Evolutionary conservation across 2,888 invertebrate genomes (phyloP).

Genomic region (Desoria tigrina): DNA sequence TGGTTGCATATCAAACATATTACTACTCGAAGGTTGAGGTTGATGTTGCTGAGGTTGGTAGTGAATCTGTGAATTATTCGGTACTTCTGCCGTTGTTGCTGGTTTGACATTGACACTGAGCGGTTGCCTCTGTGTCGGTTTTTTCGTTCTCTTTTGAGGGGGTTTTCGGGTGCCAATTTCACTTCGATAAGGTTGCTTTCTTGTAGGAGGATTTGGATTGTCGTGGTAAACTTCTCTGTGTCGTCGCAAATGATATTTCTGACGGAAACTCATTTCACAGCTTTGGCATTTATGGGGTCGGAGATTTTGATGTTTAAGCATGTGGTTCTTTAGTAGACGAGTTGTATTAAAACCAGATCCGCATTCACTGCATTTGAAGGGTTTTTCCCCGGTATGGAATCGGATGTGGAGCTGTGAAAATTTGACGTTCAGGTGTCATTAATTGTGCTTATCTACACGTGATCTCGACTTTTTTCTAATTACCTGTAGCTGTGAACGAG

Average conservation of each 20-base stretch:
- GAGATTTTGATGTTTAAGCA: conserved; percentile 12
- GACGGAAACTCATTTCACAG: conserved; percentile 13
- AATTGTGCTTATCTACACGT: too few relatives aligned
- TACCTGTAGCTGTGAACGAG: background rate
- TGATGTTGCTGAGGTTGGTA: too few relatives aligned
- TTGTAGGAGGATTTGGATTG: conserved; percentile 7
- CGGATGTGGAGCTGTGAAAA: conserved; percentile 7
- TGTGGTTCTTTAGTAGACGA: conserved; percentile 3
- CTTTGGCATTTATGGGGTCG: conserved; percentile 8
- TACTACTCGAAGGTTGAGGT: too few relatives aligned
- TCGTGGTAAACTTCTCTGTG: conserved; percentile 5
- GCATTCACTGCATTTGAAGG: conserved; percentile 3
- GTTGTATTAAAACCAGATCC: background rate
- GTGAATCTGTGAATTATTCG: too few relatives aligned
- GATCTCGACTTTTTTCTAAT: too few relatives aligned
- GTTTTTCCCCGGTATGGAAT: conserved; percentile 10
- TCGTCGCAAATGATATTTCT: conserved; percentile 1
- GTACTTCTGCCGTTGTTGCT: too few relatives aligned
- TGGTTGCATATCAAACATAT: too few relatives aligned
- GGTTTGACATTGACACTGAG: too few relatives aligned
- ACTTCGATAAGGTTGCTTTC: conserved; percentile 16
- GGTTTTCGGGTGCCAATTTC: conserved; percentile 12
- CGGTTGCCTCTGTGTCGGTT: too few relatives aligned
- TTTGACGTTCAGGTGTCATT: background rate
- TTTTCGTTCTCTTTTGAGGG: conserved; percentile 10